Evolutionary conservation across 1,140 invertebrate species (phyloP).

Genomic region (Microplitis demolitor): DNA sequence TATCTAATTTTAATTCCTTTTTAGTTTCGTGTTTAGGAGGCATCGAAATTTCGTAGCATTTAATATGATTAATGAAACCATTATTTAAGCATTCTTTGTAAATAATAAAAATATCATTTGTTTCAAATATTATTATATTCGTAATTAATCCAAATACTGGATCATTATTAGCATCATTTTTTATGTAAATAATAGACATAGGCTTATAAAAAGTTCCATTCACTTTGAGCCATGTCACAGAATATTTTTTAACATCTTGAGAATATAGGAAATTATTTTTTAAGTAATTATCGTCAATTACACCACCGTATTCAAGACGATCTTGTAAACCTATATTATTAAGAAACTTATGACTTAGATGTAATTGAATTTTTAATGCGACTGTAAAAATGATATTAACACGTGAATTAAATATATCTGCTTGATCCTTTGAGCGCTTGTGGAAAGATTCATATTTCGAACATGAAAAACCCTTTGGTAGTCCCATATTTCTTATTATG

Average conservation of each 20-base stretch:
- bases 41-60: background rate
- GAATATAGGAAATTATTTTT: constrained; percentile 37
- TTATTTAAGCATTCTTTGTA: background rate
- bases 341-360: constrained; percentile 2
- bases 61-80: background rate
- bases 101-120: background rate
- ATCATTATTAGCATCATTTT: background rate
- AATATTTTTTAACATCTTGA: constrained; percentile 78
- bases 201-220: background rate
- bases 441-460: constrained; percentile 17
- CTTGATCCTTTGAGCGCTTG: constrained; percentile 25
- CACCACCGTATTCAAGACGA: background rate
- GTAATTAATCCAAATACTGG: background rate
- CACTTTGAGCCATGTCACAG: background rate
- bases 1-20: background rate
- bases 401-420: constrained; percentile 17
- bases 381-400: background rate
- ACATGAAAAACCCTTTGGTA: constrained; percentile 24
- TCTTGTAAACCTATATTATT: constrained; percentile 18
- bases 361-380: background rate
- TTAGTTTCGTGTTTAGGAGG: background rate
- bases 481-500: constrained; percentile 20
- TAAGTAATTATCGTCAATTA: background rate
- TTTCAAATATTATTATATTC: background rate
- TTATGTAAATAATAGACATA: background rate